Conservation (phyloP, 2,888 invertebrate genomes). For the Sinotaia quadrata region DNA sequence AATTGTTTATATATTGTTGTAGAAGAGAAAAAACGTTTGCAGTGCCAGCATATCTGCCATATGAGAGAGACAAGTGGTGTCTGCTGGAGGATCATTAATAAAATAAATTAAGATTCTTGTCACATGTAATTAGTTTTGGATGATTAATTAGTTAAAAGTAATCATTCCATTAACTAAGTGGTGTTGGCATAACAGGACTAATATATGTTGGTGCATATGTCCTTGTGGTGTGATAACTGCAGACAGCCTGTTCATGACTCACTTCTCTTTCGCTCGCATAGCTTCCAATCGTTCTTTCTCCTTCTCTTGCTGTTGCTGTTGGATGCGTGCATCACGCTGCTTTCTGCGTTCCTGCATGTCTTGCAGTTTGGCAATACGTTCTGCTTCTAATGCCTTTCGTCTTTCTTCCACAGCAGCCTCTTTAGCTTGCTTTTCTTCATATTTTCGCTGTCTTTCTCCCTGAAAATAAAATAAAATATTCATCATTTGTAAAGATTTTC, state of each 20-base stretch:
- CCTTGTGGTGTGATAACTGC: too few relatives aligned
- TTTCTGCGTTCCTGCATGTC: conserved; percentile 83
- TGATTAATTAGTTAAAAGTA: too few relatives aligned
- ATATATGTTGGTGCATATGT: too few relatives aligned
- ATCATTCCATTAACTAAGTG: too few relatives aligned
- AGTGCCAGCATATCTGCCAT: too few relatives aligned
- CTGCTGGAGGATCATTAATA: too few relatives aligned
- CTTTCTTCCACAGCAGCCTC: conserved; percentile 95
- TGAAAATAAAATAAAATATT: conserved; percentile 71
- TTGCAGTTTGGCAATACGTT: conserved; percentile 78
- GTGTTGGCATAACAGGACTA: too few relatives aligned
- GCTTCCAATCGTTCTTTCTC: conserved; percentile 84
- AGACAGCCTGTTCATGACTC: conserved; percentile 11
- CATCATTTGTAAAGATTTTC: background rate
- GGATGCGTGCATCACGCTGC: conserved; percentile 85
- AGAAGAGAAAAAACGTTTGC: too few relatives aligned
- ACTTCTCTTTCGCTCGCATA: conserved; percentile 82
- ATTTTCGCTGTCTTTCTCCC: conserved; percentile 86
- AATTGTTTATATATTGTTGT: too few relatives aligned
- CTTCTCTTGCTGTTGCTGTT: conserved; percentile 83
- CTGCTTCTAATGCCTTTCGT: conserved; percentile 86
- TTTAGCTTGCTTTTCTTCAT: conserved; percentile 94
- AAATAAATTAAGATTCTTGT: too few relatives aligned
- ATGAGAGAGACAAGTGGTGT: too few relatives aligned
- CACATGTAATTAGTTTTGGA: too few relatives aligned